These are phyloP conservation scores for Gymnobelideus leadbeateri DNA, from an alignment of 2,113 vertebrate genomes.

Conservation along the genomic window DNA sequence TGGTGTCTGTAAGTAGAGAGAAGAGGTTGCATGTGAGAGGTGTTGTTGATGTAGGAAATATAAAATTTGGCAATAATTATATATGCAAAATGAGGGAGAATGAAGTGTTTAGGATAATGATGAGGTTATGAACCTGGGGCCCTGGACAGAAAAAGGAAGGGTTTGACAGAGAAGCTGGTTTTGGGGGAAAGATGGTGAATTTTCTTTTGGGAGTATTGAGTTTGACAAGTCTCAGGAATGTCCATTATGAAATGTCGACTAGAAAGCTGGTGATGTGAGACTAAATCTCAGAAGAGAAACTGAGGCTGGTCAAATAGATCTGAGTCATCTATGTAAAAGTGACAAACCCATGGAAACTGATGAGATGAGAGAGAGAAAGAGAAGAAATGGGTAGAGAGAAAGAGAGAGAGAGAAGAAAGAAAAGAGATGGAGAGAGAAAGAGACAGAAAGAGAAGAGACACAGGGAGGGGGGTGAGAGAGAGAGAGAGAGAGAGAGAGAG, in stretches of 20 bases:
- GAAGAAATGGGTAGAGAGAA: accelerated
- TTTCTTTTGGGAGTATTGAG: neutral
- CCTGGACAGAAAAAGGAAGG: neutral
- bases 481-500: neutral
- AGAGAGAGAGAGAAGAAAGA: neutral
- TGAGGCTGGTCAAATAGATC: neutral
- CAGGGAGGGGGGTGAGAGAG: neutral
- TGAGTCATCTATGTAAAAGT: neutral
- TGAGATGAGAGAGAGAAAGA: neutral
- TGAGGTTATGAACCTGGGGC: neutral
- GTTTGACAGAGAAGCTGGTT: neutral
- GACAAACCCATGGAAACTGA: neutral
- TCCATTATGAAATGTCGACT: neutral
- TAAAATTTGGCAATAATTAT: neutral
- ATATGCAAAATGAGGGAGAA: neutral
- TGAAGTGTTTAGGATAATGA: neutral
- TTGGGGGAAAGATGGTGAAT: neutral
- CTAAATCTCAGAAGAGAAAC: neutral
- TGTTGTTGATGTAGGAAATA: neutral
- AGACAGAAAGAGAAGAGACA: neutral
- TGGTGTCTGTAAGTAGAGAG: neutral
- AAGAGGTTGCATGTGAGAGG: neutral
- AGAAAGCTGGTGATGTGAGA: neutral
- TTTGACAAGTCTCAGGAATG: neutral
- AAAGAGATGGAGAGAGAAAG: neutral